Conservation (phyloP, 2,888 invertebrate genomes). For the Trichopria drosophilae region DNA sequence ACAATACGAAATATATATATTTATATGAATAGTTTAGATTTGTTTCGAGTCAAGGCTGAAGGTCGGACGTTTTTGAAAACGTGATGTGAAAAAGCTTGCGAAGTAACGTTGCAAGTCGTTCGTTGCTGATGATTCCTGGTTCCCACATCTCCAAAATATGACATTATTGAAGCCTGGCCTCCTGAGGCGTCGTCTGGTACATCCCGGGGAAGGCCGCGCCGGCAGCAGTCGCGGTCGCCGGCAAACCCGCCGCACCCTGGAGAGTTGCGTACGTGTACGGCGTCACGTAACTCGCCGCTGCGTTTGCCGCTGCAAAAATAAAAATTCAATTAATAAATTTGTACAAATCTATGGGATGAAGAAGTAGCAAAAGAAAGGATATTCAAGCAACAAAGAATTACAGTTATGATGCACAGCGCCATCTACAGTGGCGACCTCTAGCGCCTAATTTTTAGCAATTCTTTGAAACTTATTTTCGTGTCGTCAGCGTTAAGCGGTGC, state of each 20-base stretch:
- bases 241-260: conserved; percentile 66
- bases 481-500: too few relatives aligned
- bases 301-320: conserved; percentile 55
- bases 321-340: not conserved
- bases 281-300: conserved; percentile 72
- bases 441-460: too few relatives aligned
- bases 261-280: conserved; percentile 74
- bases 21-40: too few relatives aligned
- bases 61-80: too few relatives aligned
- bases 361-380: conserved; percentile 1
- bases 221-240: conserved; percentile 58
- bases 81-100: too few relatives aligned
- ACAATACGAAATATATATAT: too few relatives aligned
- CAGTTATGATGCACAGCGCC: conserved; percentile 4
- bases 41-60: too few relatives aligned
- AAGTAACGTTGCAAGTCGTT: too few relatives aligned
- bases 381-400: not conserved
- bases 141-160: too few relatives aligned
- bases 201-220: conserved; percentile 68
- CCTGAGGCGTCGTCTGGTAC: conserved; percentile 70
- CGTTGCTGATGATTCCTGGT: too few relatives aligned
- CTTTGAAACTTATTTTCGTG: too few relatives aligned
- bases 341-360: not conserved
- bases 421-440: too few relatives aligned
- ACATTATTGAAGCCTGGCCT: conserved; percentile 75